Evolutionary conservation across 2,888 invertebrate species (phyloP), one percentile per base, ranked within the genome.

Genomic region (Acleris holmiana): DNA sequence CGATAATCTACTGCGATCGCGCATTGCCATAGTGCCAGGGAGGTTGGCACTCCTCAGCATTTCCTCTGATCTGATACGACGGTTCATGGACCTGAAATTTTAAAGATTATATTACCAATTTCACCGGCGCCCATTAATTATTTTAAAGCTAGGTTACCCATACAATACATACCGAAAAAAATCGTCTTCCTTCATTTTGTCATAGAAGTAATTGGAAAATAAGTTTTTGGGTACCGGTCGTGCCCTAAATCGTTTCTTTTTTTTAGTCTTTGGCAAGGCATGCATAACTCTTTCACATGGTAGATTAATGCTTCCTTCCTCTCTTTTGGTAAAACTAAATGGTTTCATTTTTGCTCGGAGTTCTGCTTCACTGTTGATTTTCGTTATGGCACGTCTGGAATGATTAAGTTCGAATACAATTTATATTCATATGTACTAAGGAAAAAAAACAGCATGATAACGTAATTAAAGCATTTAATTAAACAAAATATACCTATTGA

Each of bases 181-280:
- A 70, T 95, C 95, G 72, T 96, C 95, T 76, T 96, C 95, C 69
- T 95, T 93, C 93, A 95, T 94, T 78, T 94, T 95, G 69, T 94
- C 94, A 69, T 95, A 95, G 73, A 95, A 93, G 69, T 95, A 95
- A 75, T 95, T 95, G 17, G 95, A 95, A 76, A 95, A 96, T 21
- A 96, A 84, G 81, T 95, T 94, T 76, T 93, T 95, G 0, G 96
- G 95, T 10, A 96, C 94, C 0, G 96, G 95, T 69, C 94, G 94
- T 0, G 96, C 96, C 74, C 88, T 93, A 76, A 96, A 96, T 49
- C 89, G 84, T 72, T 93, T 94, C 69, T 89, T 93, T 86, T 84
- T 93, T 74, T 77, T 93, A 41, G 75, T 73, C 67, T 91, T 90
- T 2, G 91, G 88, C 1, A 88, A 61, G 15, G 76, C 76, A 29